Base-by-base conservation (phyloP, 2,113 vertebrate species). In the Microtus pennsylvanicus region DNA sequence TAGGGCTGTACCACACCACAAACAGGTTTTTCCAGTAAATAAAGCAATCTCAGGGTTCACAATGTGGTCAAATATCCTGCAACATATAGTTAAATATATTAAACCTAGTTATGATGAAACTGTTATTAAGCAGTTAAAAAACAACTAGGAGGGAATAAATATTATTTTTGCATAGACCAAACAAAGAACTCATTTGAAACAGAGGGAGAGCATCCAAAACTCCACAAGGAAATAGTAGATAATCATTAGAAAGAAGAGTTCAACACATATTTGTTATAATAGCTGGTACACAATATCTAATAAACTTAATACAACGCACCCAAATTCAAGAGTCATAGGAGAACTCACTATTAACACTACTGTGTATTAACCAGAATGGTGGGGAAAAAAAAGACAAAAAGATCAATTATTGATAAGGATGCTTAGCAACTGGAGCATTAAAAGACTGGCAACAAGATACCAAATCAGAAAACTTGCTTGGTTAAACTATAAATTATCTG, bases 341-440 rank as follows among this genome's bases (percentile, higher is more conserved):
- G 30, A 91, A 70, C 83, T 77, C n/a, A 95, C 24, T 50, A 88
- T 89, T 63, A 86, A 89, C 91, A 86, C 33, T 67, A 63, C 19
- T 33, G 3, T 24, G 81, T 3, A 69, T 30, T 9, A 28, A 93
- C 16, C 70, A 89, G 70, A 88, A 89, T 33, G 28, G n/a, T 52
- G 38, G 77, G 50, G 83, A 90, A 88, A 89, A 86, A 45, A 26
- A 45, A 26, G 21, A 55, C 19, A 58, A 76, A 78, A 67, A 5
- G 4, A 33, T 45, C 50, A 83, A 94, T 9, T 74, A 92, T 47
- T 52, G 52, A 28, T 30, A 83, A 85, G 19, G 13, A 77, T 24
- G 9, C 58, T 19, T 11, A 80, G 3, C 50, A 83, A 58, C n/a
- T 47, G 2, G 38, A 83, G 69, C 38, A 61, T 45, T 77, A 50